Evolutionary conservation across 2,888 invertebrate species (phyloP).

Genomic region (Chrysina gloriosa): DNA sequence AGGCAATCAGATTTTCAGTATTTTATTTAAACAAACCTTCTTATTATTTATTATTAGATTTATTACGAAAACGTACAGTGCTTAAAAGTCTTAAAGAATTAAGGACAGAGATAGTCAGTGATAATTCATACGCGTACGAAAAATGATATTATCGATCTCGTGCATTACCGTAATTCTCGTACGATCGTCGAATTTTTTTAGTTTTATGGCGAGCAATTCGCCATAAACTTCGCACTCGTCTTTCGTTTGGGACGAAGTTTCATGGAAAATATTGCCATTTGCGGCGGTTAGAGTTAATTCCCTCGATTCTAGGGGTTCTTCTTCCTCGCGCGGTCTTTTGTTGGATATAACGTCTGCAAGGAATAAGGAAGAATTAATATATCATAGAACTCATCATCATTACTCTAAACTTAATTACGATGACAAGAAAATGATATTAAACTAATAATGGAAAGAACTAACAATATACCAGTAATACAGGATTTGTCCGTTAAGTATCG

Average conservation of each 20-base stretch:
- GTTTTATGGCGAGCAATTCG: slow-evolving; percentile 22
- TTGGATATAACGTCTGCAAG: neutral
- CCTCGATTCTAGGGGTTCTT: neutral
- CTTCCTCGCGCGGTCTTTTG: neutral
- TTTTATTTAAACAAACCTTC: no score
- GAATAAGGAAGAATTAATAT: neutral
- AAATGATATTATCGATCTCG: slow-evolving; percentile 26
- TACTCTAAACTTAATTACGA: no score
- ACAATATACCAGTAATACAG: no score
- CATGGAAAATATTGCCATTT: neutral
- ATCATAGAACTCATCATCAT: no score
- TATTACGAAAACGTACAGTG: no score
- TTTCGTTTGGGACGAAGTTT: neutral
- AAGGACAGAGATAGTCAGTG: no score
- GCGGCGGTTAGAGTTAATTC: neutral
- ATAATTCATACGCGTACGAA: slow-evolving; percentile 17
- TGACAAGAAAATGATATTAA: no score
- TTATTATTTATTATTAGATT: no score
- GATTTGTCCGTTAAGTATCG: no score
- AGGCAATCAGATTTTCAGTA: no score
- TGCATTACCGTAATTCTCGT: slow-evolving; percentile 19
- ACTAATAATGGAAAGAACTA: no score
- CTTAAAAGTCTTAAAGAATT: no score
- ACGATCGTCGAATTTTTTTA: slow-evolving; percentile 18
- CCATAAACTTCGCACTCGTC: slow-evolving; percentile 26